These are phyloP conservation scores for Reticulitermes speratus DNA, from an alignment of 1,140 invertebrate genomes.

Conservation along the genomic window DNA sequence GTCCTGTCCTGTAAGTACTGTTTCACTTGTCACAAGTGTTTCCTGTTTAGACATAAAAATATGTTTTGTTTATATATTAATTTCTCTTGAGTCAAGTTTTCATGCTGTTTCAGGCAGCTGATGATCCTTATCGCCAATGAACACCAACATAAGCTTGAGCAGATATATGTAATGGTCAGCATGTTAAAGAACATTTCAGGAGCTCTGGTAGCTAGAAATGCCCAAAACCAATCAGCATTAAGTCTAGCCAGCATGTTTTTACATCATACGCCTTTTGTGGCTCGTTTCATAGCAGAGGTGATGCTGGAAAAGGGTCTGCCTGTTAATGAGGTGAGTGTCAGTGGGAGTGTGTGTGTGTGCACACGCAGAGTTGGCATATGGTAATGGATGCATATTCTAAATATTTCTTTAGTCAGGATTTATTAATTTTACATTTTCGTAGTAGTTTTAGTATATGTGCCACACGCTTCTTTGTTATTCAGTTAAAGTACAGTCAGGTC, in stretches of 20 bases:
- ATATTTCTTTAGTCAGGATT: too few relatives aligned
- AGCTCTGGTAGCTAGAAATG: not conserved
- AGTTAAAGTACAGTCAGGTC: too few relatives aligned
- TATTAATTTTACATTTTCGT: too few relatives aligned
- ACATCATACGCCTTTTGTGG: not conserved
- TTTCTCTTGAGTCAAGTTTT: not conserved
- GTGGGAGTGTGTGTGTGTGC: too few relatives aligned
- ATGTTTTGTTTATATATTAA: not conserved
- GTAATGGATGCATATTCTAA: too few relatives aligned
- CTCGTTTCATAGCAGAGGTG: not conserved
- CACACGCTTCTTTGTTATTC: too few relatives aligned
- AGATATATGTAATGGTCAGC: not conserved
- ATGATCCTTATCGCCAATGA: not conserved
- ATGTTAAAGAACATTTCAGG: not conserved
- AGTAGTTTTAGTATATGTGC: too few relatives aligned
- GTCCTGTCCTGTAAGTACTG: too few relatives aligned
- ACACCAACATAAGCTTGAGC: not conserved
- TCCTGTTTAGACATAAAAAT: not conserved
- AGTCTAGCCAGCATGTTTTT: not conserved
- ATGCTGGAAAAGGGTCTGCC: not conserved
- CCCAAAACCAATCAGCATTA: not conserved
- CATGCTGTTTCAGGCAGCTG: not conserved
- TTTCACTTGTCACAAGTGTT: too few relatives aligned
- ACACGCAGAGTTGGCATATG: too few relatives aligned
- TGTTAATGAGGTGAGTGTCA: not conserved